Conservation (phyloP, 2,113 vertebrate genomes). For the Pomatorhinus ruficollis region DNA sequence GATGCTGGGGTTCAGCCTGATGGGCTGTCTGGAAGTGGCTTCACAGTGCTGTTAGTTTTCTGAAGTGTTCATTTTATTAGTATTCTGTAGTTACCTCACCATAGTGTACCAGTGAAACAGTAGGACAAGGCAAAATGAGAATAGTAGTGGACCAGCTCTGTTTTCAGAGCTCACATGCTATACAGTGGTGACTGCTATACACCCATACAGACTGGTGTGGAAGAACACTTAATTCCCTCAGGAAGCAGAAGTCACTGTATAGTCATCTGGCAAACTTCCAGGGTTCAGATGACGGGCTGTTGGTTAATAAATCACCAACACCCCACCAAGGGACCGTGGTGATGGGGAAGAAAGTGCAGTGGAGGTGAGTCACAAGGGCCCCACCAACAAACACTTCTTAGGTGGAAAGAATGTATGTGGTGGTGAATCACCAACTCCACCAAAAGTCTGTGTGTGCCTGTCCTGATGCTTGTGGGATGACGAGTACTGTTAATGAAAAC, state of each 20-base stretch:
- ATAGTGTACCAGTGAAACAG: background rate
- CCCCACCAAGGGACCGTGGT: background rate
- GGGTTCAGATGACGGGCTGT: background rate
- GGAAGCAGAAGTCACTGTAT: background rate
- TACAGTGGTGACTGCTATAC: background rate
- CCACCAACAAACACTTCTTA: slow-evolving; percentile 28
- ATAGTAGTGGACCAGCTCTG: background rate
- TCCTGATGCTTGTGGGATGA: background rate
- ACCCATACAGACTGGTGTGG: background rate
- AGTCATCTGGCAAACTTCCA: background rate
- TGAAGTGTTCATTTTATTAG: background rate
- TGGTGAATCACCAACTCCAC: slow-evolving; percentile 56
- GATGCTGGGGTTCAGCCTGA: background rate
- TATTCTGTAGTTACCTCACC: background rate
- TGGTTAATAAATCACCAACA: slow-evolving; percentile 28
- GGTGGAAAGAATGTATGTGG: slow-evolving; percentile 38
- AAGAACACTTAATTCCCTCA: background rate
- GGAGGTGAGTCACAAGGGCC: slow-evolving; percentile 49
- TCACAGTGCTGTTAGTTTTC: background rate
- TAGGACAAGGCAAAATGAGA: background rate
- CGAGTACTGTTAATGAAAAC: background rate
- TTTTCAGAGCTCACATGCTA: background rate
- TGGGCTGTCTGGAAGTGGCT: background rate
- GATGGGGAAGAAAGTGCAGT: background rate
- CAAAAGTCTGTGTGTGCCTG: slow-evolving; percentile 3